phyloP scores from a whole-genome alignment of 1,140 invertebrate genomes.

The Drosophila gunungcola region DNA sequence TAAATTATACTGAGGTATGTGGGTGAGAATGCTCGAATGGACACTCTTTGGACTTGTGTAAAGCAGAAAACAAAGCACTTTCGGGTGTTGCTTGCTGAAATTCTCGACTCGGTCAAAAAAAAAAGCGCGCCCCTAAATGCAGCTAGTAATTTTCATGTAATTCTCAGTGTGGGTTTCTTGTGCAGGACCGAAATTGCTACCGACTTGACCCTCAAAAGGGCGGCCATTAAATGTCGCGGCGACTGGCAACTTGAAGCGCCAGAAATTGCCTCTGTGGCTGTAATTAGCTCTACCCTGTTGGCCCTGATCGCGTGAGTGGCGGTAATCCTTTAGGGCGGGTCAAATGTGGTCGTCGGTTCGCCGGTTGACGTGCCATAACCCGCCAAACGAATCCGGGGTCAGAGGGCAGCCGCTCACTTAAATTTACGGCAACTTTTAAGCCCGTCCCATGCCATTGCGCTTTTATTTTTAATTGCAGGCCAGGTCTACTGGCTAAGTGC shows the following conservation, averaged over 20 bases:
- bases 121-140: slow-evolving; percentile 54
- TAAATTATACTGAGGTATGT: slow-evolving; percentile 35
- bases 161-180: slow-evolving; percentile 64
- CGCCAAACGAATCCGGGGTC: slow-evolving; percentile 9
- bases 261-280: slow-evolving; percentile 56
- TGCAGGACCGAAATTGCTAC: slow-evolving; percentile 53
- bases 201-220: slow-evolving; percentile 76
- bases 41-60: slow-evolving; percentile 5
- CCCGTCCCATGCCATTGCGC: slow-evolving; percentile 60
- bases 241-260: slow-evolving; percentile 51
- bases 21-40: not conserved
- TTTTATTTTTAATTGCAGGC: slow-evolving; percentile 74
- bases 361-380: slow-evolving; percentile 62
- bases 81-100: slow-evolving; percentile 11
- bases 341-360: slow-evolving; percentile 33
- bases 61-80: slow-evolving; percentile 32
- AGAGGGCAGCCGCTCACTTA: slow-evolving; percentile 28
- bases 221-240: slow-evolving; percentile 77
- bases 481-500: slow-evolving; percentile 31
- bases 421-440: slow-evolving; percentile 48
- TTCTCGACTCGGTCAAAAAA: slow-evolving; percentile 27
- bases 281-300: slow-evolving; percentile 62
- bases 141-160: slow-evolving; percentile 77
- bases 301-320: slow-evolving; percentile 70
- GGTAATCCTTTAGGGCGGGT: slow-evolving; percentile 69